Evolutionary conservation across 1,140 invertebrate genomes (phyloP), one percentile per base, ranked within the genome.

Genomic region (Neomicropteryx cornuta): DNA sequence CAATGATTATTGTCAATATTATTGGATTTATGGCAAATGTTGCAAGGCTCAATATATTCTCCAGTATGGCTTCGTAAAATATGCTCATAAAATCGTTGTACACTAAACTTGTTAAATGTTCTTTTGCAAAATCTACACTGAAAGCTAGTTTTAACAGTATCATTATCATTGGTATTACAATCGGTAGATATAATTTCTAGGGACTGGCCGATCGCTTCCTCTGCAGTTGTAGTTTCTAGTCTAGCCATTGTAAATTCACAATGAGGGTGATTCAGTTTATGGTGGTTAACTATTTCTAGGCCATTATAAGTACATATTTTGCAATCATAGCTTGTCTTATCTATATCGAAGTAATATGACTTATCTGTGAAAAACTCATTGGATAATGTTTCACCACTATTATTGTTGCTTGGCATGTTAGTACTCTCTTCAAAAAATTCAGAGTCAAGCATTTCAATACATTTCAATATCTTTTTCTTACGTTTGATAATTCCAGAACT

Each of bases 31-130:
- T n/a, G n/a, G 46, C 81, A 83, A 22, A 65, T 53, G 5, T 59
- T 60, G 56, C 81, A 83, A 3, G 51, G 48, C 40, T 72, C 72
- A 34, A 77, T 66, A 50, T 79, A 83, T 54, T 85, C 81, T 1
- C 81, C 81, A 0, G 81, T 84, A 40, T 85, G 82, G 32, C 58
- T 67, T n/a, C 72, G 73, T 11, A 79, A 68, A 19, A 69, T 46
- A 46, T 85, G 81, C 49, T 80, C 77, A 47, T 75, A 79, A 45
- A 79, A 77, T 10, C 58, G 53, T 47, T 73, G 56, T 11, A 63
- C 42, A 3, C 53, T 18, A 31, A 21, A 16, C 38, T 31, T 47
- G 36, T 49, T 24, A 49, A 62, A 55, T 50, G 64, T 52, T 56
- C 62, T 43, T 41, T 62, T 48, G 49, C 76, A 78, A 45, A 77